A percentile compares a stretch with the other conserved stretches of the same genome.
Evolutionary conservation across 2,113 vertebrate genomes (phyloP).

Genomic region (Oncorhynchus nerka): DNA sequence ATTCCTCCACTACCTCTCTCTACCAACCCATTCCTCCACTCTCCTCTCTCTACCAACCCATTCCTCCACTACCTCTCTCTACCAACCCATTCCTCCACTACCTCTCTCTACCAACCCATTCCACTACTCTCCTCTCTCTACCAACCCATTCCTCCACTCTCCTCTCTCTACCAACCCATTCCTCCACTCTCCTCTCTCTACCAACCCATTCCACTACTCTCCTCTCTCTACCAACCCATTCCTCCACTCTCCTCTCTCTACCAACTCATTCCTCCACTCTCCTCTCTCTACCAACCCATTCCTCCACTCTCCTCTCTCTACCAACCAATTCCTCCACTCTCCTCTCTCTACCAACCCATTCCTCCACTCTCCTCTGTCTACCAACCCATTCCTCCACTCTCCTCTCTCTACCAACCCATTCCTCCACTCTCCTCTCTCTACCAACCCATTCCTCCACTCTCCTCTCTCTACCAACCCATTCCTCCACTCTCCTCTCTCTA

Average conservation of each 20-base stretch:
- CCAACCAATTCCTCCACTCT: not conserved
- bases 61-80: not conserved
- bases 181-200: not conserved
- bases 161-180: not conserved
- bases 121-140: not conserved
- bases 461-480: constrained; percentile 37
- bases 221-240: not conserved
- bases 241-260: not conserved
- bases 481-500: constrained; percentile 24
- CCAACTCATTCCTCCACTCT: no score
- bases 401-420: not conserved
- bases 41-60: not conserved
- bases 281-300: not conserved
- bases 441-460: no score
- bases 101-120: not conserved
- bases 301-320: not conserved
- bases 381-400: no score
- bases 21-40: not conserved
- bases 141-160: no score
- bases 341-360: not conserved
- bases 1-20: not conserved
- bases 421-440: constrained; percentile 19
- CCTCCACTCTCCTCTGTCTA: not conserved
- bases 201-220: no score
- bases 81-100: no score